Evolutionary conservation across 2,797 vertebrate genomes (phyloP).

Genomic region (Micropoecilia bifurca): DNA sequence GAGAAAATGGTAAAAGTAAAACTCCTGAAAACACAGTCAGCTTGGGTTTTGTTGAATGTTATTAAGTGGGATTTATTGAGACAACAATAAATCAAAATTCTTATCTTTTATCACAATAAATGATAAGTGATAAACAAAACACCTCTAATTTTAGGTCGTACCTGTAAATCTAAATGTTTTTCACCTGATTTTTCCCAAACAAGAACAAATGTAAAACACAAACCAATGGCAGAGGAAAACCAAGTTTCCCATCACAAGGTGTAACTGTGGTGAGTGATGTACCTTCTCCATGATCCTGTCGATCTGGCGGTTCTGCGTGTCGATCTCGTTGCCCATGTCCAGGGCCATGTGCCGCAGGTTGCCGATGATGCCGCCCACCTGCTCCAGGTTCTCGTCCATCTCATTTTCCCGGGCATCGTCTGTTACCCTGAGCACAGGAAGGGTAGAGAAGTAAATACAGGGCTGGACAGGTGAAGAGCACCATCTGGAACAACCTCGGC

Average conservation of each 20-base stretch:
- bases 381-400: conserved; percentile 99
- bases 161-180: background rate
- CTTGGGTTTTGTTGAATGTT: too few relatives aligned
- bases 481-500: background rate
- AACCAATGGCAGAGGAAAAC: background rate
- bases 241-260: background rate
- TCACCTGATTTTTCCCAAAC: background rate
- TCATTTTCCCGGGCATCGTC: conserved; percentile 97
- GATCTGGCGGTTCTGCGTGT: conserved; percentile 99
- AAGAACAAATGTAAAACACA: background rate
- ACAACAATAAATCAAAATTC: too few relatives aligned
- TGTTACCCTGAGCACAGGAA: conserved; percentile 89
- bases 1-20: too few relatives aligned
- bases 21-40: too few relatives aligned
- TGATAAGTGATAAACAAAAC: too few relatives aligned
- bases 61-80: too few relatives aligned
- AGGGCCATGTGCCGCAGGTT: conserved; percentile 99
- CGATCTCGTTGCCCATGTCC: conserved; percentile 99
- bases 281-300: conserved; percentile 99
- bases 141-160: too few relatives aligned
- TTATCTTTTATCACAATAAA: too few relatives aligned
- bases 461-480: background rate
- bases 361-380: conserved; percentile 97
- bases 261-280: background rate
- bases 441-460: conserved; percentile 10